Conservation (phyloP, 2,113 vertebrate genomes). For the Macrotis lagotis region DNA sequence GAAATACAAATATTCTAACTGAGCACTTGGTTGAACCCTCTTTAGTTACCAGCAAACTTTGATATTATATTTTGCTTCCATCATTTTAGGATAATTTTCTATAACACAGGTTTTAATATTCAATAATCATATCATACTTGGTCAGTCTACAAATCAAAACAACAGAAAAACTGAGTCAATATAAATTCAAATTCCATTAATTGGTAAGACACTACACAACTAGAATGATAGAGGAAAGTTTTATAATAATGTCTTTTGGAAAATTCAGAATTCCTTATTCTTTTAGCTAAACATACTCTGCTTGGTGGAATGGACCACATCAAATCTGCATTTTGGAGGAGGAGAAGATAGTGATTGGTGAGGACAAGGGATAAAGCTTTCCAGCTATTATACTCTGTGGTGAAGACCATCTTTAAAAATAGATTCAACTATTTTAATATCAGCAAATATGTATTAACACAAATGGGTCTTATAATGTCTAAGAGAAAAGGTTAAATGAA, state of each 20-base stretch:
- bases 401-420: neutral
- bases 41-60: slow-evolving; percentile 80
- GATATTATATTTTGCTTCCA: slow-evolving; percentile 74
- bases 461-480: slow-evolving; percentile 48
- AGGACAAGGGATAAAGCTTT: neutral
- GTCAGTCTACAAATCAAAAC: slow-evolving; percentile 79
- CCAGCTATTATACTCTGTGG: neutral
- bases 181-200: slow-evolving; percentile 80
- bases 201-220: slow-evolving; percentile 69
- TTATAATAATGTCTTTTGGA: neutral
- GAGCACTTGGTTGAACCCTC: slow-evolving; percentile 71
- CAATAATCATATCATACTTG: slow-evolving; percentile 81
- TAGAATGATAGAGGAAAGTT: slow-evolving; percentile 72
- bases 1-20: slow-evolving; percentile 83
- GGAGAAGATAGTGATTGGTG: neutral
- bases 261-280: slow-evolving; percentile 62
- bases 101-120: slow-evolving; percentile 77
- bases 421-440: slow-evolving; percentile 31
- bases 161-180: slow-evolving; percentile 76
- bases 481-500: slow-evolving; percentile 64
- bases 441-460: slow-evolving; percentile 68
- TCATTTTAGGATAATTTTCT: slow-evolving; percentile 80
- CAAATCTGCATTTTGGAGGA: neutral
- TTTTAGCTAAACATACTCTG: slow-evolving; percentile 45
- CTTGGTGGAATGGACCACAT: neutral